phyloP scores from a whole-genome alignment of 2,113 vertebrate species.

The Sminthopsis crassicaudata region DNA sequence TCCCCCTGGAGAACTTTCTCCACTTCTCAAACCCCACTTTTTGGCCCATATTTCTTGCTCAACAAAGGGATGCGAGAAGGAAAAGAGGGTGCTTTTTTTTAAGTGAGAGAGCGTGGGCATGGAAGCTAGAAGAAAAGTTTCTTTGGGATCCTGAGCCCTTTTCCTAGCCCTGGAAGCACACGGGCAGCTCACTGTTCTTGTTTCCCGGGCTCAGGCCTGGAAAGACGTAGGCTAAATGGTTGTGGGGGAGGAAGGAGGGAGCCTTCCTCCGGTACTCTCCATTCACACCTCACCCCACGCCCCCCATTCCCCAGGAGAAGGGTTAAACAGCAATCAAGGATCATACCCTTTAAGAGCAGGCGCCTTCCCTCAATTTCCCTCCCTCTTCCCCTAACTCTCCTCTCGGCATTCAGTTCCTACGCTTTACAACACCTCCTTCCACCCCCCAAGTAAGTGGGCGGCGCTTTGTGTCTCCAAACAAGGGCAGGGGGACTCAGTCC shows the following conservation, averaged over 20 bases:
- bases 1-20: neutral
- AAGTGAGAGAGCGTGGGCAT: neutral
- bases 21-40: neutral
- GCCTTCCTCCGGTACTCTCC: neutral
- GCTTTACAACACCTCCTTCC: neutral
- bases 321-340: neutral
- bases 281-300: neutral
- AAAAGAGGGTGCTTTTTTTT: neutral
- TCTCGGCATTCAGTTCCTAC: neutral
- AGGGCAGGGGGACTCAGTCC: conserved; percentile 58
- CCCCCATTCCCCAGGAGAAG: neutral
- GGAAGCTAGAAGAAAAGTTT: conserved; percentile 33
- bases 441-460: neutral
- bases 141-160: neutral
- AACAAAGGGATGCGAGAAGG: neutral
- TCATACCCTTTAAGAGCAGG: neutral
- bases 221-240: neutral
- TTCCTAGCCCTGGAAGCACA: neutral
- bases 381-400: neutral
- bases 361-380: neutral
- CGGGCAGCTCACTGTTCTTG: neutral
- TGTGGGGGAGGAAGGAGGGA: neutral
- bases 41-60: neutral
- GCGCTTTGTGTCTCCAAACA: conserved; percentile 44
- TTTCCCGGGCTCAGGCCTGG: neutral